phyloP scores from a whole-genome alignment of 2,888 invertebrate genomes.

The Clostera curtula region DNA sequence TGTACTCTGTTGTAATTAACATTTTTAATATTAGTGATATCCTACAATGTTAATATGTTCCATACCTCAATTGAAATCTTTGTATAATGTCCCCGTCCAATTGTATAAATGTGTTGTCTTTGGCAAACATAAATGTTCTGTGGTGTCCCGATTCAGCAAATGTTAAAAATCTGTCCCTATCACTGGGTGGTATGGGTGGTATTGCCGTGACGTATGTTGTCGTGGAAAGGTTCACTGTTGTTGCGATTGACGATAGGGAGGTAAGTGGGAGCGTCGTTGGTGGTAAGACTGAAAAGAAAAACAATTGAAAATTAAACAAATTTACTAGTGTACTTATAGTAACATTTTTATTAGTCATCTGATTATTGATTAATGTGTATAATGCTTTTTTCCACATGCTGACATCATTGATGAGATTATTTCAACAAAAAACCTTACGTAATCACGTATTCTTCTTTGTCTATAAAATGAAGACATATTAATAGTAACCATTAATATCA shows the following conservation, averaged over 20 bases:
- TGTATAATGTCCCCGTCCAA: constrained; percentile 93
- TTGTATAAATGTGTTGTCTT: constrained; percentile 92
- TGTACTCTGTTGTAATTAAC: no score
- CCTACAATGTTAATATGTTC: not conserved
- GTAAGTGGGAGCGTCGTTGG: constrained; percentile 48
- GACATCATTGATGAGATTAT: no score
- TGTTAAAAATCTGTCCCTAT: constrained; percentile 85
- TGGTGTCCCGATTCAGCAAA: constrained; percentile 90
- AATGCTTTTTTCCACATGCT: no score
- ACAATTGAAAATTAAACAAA: no score
- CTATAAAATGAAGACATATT: no score
- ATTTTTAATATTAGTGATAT: no score
- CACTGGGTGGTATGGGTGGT: constrained; percentile 81
- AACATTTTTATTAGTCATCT: no score
- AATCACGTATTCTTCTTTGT: no score
- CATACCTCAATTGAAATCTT: constrained; percentile 90
- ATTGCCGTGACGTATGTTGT: constrained; percentile 59
- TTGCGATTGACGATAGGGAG: constrained; percentile 33
- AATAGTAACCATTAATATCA: no score
- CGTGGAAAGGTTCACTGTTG: constrained; percentile 66
- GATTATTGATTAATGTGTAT: no score
- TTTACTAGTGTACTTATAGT: no score
- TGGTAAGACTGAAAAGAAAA: constrained; percentile 41
- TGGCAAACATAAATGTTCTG: constrained; percentile 93
- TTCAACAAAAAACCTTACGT: no score